phyloP scores from a whole-genome alignment of 2,797 vertebrate species.

The Notolepis coatsorum region DNA sequence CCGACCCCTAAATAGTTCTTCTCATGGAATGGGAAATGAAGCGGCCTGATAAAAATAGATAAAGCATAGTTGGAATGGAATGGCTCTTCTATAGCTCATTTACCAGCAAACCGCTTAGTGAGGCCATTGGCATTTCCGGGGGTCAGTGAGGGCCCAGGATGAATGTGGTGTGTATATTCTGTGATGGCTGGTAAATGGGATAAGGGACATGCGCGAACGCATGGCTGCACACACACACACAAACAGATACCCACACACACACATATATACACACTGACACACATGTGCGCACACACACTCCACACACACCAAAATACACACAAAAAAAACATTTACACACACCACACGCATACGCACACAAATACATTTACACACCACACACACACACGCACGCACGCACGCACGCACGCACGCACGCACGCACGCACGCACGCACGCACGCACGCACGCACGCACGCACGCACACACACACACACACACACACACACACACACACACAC shows the following conservation, averaged over 20 bases:
- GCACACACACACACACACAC: constrained; percentile 28
- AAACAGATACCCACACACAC: background rate
- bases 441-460: background rate
- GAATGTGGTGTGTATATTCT: constrained; percentile 68
- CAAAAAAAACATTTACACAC: too few relatives aligned
- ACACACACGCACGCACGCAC: background rate
- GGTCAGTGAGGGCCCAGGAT: constrained; percentile 75
- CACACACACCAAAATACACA: too few relatives aligned
- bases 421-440: constrained; percentile 3
- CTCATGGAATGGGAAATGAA: constrained; percentile 78
- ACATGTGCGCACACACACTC: too few relatives aligned
- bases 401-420: background rate
- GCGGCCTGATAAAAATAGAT: constrained; percentile 76
- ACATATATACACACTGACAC: constrained; percentile 31
- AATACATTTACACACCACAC: too few relatives aligned
- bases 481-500: background rate
- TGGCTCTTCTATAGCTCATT: constrained; percentile 82
- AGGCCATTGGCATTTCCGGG: constrained; percentile 83
- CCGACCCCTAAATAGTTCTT: constrained; percentile 70
- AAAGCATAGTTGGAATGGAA: constrained; percentile 65
- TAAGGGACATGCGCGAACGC: constrained; percentile 34
- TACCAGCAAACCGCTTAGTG: constrained; percentile 81
- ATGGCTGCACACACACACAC: background rate
- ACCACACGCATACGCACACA: too few relatives aligned
- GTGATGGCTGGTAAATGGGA: constrained; percentile 60